Base-by-base conservation (phyloP, 2,113 vertebrate species). In the Tetraodon nigroviridis region DNA sequence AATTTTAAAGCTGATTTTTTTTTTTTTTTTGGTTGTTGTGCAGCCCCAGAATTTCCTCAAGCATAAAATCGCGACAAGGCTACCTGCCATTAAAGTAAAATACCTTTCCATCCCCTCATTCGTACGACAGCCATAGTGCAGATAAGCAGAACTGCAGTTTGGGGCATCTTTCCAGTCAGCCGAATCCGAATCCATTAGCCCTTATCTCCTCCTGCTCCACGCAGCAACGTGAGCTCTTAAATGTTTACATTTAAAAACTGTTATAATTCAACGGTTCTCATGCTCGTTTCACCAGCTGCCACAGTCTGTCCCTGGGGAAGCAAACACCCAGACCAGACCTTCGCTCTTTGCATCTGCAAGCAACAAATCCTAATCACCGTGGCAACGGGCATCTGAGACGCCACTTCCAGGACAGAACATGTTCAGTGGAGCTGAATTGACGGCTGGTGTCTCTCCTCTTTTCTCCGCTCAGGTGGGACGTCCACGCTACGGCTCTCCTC, bases 401-500 rank as follows among this genome's bases (percentile, higher is more conserved):
- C 2, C 7, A 6, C 24, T 27, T 27, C 2, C 24, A 27, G 24
- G 24, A 27, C 24, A 27, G 24, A 27, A 27, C 24, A 24, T 5
- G 22, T 27, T 27, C 24, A 27, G 24, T 1, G 3, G 24, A 6
- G 24, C 24, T 27, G 24, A 1, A 27, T 18, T 18, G 46, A n/a
- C n/a, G 2, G 8, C 8, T 2, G 46, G n/a, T 20, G 16, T 48
- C 16, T n/a, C 29, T 27, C 47, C 42, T 71, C 58, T 20, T 44
- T 55, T 75, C 40, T 75, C 29, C 42, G 15, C 42, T 71, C 88
- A 83, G 95, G 93, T 78, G 84, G 91, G 76, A 93, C 93, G 19
- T 93, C 94, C 17, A 94, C 94, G 1, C 91, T 95, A 84, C 92
- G 91, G 17, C 90, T 98, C 55, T 90, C 94, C 15, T 97, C 95